phyloP scores from a whole-genome alignment of 92 coral and sea anemone genomes.

The Ricordea florida region DNA sequence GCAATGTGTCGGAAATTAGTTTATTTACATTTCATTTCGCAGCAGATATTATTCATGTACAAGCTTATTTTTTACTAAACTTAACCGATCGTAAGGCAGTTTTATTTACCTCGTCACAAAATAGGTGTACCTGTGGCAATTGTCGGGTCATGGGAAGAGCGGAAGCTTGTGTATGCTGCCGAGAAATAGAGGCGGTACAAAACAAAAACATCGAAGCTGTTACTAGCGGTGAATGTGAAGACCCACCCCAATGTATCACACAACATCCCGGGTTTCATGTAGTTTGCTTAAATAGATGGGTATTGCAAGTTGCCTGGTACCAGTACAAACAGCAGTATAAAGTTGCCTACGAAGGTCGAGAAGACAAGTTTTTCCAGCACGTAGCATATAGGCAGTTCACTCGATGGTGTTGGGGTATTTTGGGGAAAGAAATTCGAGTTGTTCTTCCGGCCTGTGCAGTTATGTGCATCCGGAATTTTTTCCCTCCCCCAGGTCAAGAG shows the following conservation, averaged over 20 bases:
- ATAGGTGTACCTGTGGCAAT: constrained; percentile 23
- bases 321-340: constrained; percentile 23
- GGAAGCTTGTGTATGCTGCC: constrained; percentile 21
- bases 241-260: constrained; percentile 21
- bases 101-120: neutral
- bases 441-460: constrained; percentile 41
- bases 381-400: constrained; percentile 33
- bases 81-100: neutral
- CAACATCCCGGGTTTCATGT: constrained; percentile 27
- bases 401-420: constrained; percentile 34
- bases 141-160: constrained; percentile 26
- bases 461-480: constrained; percentile 20
- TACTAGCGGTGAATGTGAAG: constrained; percentile 1
- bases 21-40: neutral
- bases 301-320: constrained; percentile 15
- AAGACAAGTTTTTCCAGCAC: constrained; percentile 23
- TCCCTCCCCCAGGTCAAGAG: constrained; percentile 36
- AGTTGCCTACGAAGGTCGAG: neutral
- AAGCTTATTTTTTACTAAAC: neutral
- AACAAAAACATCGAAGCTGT: constrained; percentile 24
- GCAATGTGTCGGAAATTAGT: no score
- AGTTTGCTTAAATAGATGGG: constrained; percentile 27
- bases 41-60: neutral
- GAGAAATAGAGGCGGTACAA: constrained; percentile 11
- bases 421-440: constrained; percentile 28